Evolutionary conservation across 2,888 invertebrate genomes (phyloP), one percentile per base, ranked within the genome.

Genomic region (Diaperis boleti): DNA sequence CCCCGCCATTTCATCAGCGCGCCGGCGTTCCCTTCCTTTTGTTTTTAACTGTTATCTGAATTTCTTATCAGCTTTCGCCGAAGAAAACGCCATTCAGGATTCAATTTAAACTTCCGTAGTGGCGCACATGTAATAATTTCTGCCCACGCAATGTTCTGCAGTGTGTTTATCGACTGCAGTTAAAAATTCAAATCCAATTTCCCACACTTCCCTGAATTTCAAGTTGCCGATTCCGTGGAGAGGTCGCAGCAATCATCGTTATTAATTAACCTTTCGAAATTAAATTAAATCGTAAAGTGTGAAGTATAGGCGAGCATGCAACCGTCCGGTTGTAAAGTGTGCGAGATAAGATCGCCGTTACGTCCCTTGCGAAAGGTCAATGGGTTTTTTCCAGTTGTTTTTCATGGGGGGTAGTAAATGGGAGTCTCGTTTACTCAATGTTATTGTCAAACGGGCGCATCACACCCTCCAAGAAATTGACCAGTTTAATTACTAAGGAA

Each of bases 321-420:
- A 45, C 45, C 13, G 41, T 5, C 37, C 20, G 18, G 42, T 10
- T 18, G 42, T 45, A 45, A 45, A 45, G 29, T 37, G 52, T n/a
- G 2, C 17, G 35, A 50, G 50, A 50, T 50, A 50, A 50, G 35
- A 50, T 50, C 50, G 22, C 10, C 54, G 14, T 54, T 54, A 54
- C 41, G 17, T 11, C 26, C 31, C 13, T 14, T 45, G 26, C n/a
- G n/a, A n/a, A n/a, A n/a, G n/a, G n/a, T n/a, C n/a, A n/a, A n/a
- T n/a, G n/a, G n/a, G n/a, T n/a, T n/a, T n/a, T n/a, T n/a, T n/a
- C n/a, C n/a, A n/a, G n/a, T n/a, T n/a, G n/a, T n/a, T n/a, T n/a
- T n/a, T n/a, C n/a, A n/a, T n/a, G n/a, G n/a, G n/a, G n/a, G n/a
- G n/a, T n/a, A n/a, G n/a, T n/a, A n/a, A n/a, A n/a, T n/a, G n/a